phyloP scores from a whole-genome alignment of 1,140 invertebrate species.

The Aricia agestis region DNA sequence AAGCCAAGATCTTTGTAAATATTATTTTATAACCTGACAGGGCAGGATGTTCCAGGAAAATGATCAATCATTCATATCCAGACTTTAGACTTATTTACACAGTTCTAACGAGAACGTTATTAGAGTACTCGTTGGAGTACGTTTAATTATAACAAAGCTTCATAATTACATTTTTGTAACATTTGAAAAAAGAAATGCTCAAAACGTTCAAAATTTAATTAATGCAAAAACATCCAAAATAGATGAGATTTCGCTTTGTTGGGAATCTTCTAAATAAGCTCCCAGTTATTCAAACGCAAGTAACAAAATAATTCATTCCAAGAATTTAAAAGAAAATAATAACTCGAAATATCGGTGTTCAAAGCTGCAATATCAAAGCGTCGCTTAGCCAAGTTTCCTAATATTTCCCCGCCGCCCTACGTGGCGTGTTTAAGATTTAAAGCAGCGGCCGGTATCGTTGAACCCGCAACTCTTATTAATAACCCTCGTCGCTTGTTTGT shows the following conservation, averaged over 20 bases:
- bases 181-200: background rate
- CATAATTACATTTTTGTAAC: background rate
- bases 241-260: too few species aligned
- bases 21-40: conserved; percentile 1
- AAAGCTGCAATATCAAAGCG: too few species aligned
- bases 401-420: background rate
- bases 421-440: conserved; percentile 18
- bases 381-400: background rate
- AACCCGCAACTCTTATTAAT: conserved; percentile 71
- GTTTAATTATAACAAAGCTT: background rate
- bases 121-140: background rate
- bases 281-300: too few species aligned
- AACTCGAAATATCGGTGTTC: too few species aligned
- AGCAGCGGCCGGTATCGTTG: conserved; percentile 55
- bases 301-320: too few species aligned
- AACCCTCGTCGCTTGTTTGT: conserved; percentile 63
- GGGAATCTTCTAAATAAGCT: too few species aligned
- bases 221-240: too few species aligned
- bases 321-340: too few species aligned
- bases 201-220: too few species aligned
- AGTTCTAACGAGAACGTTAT: background rate
- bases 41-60: background rate
- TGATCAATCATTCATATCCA: conserved; percentile 5
- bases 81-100: background rate
- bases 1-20: background rate